These are phyloP conservation scores for Leptinotarsa texana DNA, from an alignment of 1,140 invertebrate species.

Conservation along the genomic window DNA sequence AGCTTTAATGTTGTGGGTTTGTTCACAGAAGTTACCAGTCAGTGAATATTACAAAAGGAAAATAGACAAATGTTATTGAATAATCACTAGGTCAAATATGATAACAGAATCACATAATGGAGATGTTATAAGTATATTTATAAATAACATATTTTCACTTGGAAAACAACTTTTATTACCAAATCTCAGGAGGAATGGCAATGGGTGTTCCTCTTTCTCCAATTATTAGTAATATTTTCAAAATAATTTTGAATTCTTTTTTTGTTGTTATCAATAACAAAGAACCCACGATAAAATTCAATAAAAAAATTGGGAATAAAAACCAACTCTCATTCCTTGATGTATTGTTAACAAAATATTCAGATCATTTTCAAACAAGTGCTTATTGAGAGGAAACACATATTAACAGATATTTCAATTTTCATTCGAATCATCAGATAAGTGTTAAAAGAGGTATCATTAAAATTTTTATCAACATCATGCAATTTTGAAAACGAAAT, in stretches of 20 bases:
- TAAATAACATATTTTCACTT: neutral
- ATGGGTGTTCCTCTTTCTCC: neutral
- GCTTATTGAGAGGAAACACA: too few species aligned
- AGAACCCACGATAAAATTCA: neutral
- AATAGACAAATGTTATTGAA: neutral
- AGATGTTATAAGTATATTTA: neutral
- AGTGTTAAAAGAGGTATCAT: too few species aligned
- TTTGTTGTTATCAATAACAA: neutral
- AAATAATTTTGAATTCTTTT: neutral
- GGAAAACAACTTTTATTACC: neutral
- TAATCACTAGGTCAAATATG: neutral
- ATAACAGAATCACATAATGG: neutral
- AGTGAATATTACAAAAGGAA: neutral
- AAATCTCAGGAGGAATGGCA: neutral
- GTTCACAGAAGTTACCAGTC: neutral
- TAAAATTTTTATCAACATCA: neutral
- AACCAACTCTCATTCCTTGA: neutral
- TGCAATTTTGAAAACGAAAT: neutral
- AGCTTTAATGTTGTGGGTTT: neutral
- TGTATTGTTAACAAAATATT: neutral
- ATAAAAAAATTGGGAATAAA: neutral
- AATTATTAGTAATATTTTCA: neutral
- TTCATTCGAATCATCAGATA: too few species aligned
- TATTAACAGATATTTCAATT: too few species aligned
- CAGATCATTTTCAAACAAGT: too few species aligned